Percentiles rank a stretch among this genome's conserved stretches.
phyloP scores from a whole-genome alignment of 2,113 vertebrate species.

The Melozone crissalis region DNA sequence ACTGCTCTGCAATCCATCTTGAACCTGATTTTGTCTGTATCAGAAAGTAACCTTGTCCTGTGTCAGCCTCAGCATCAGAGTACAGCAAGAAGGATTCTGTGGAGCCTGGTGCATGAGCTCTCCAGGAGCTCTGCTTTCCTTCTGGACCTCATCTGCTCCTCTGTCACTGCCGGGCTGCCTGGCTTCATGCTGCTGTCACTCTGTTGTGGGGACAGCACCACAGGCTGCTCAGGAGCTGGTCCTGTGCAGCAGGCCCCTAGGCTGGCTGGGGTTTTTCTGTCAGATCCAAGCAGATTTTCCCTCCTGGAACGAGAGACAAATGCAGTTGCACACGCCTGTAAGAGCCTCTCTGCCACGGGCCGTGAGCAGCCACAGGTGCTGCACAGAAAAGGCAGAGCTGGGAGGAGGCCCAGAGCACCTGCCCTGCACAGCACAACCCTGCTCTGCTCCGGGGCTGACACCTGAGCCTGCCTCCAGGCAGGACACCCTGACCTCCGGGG shows the following conservation, averaged over 20 bases:
- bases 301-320: not conserved
- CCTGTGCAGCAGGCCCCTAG: not conserved
- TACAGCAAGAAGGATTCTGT: not conserved
- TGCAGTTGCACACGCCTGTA: fast-evolving
- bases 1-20: not conserved
- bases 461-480: not conserved
- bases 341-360: not conserved
- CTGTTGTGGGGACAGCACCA: fast-evolving
- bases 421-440: not conserved
- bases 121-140: not conserved
- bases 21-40: not conserved
- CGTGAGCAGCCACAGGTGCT: not conserved
- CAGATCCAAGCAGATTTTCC: not conserved
- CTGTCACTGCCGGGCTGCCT: not conserved
- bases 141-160: not conserved
- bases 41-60: not conserved
- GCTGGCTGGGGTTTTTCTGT: not conserved
- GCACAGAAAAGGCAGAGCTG: no score
- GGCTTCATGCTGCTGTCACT: fast-evolving
- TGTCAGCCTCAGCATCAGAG: not conserved
- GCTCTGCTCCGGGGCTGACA: fast-evolving
- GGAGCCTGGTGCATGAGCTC: not conserved
- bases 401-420: not conserved
- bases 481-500: not conserved
- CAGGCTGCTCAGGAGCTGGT: not conserved